Conservation (phyloP, 2,888 invertebrate species). For the Trissolcus japonicus region DNA sequence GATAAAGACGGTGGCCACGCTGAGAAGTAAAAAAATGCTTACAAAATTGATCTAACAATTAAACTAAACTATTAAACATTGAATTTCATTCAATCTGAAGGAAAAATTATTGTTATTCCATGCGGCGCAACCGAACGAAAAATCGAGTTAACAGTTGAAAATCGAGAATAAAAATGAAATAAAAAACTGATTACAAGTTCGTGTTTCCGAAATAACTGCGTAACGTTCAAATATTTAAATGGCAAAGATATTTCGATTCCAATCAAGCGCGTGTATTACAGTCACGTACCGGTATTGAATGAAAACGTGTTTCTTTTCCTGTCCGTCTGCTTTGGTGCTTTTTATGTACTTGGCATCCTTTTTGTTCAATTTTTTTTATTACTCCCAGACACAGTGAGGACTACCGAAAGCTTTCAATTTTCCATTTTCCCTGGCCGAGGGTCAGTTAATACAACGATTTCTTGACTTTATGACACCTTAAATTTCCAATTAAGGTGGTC, state of each 20-base stretch:
- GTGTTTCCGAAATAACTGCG: constrained; percentile 42
- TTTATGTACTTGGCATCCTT: constrained; percentile 34
- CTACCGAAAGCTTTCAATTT: constrained; percentile 55
- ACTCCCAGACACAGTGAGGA: constrained; percentile 45
- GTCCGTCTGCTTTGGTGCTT: constrained; percentile 18
- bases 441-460: constrained; percentile 55
- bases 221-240: constrained; percentile 51
- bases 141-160: neutral
- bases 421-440: constrained; percentile 54
- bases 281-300: constrained; percentile 49
- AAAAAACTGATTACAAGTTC: constrained; percentile 32
- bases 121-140: too few species aligned
- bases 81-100: constrained; percentile 28
- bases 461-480: constrained; percentile 63
- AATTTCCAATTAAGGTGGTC: constrained; percentile 67
- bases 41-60: too few species aligned
- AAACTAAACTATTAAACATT: too few species aligned
- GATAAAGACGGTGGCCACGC: too few species aligned
- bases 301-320: constrained; percentile 33
- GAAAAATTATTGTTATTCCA: too few species aligned
- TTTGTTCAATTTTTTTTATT: constrained; percentile 26
- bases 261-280: constrained; percentile 38
- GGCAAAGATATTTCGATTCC: constrained; percentile 48
- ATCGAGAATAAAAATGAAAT: constrained; percentile 15
- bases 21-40: too few species aligned